Evolutionary conservation across 2,888 invertebrate genomes (phyloP).

Genomic region (Erebia ligea): DNA sequence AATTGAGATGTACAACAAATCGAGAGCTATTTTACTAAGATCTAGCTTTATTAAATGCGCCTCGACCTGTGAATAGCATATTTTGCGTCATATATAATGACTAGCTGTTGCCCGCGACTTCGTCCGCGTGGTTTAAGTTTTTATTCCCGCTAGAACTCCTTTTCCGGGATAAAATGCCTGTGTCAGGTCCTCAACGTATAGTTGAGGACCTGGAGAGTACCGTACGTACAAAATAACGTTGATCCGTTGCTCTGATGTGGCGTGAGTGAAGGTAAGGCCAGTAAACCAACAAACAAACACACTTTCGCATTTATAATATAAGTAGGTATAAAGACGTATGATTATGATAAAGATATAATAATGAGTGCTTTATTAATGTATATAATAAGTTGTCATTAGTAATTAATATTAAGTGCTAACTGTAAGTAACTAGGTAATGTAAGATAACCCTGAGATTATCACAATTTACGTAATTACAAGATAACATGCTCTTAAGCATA

Average conservation of each 20-base stretch:
- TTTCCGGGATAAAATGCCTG: too few species aligned
- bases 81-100: background rate
- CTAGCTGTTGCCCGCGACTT: background rate
- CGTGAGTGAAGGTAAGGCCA: too few species aligned
- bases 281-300: too few species aligned
- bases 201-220: too few species aligned
- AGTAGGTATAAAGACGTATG: too few species aligned
- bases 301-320: too few species aligned
- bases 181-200: too few species aligned
- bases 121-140: too few species aligned
- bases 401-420: conserved; percentile 1
- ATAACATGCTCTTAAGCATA: background rate
- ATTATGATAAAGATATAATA: background rate
- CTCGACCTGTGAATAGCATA: background rate
- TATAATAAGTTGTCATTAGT: background rate
- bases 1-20: background rate
- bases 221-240: too few species aligned
- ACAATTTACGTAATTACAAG: background rate
- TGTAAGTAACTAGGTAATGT: conserved; percentile 8
- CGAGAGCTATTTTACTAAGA: background rate
- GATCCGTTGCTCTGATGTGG: too few species aligned
- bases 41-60: background rate
- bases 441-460: conserved; percentile 1
- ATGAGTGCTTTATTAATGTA: background rate
- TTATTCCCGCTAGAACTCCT: too few species aligned